Evolutionary conservation across 2,888 invertebrate species (phyloP).

Genomic region (Tuta absoluta): DNA sequence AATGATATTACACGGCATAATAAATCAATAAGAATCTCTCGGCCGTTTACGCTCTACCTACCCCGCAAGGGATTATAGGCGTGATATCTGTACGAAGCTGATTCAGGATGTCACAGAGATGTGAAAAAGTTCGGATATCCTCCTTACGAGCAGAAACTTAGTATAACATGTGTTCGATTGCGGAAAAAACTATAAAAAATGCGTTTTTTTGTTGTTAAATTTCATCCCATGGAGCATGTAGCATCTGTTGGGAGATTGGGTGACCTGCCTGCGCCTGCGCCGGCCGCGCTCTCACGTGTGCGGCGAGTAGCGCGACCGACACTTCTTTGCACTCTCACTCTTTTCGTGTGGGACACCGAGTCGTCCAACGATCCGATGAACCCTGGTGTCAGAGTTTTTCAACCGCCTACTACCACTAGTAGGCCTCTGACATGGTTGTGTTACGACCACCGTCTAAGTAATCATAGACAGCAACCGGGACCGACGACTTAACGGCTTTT

Average conservation of each 20-base stretch:
- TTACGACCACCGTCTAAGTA: too few relatives aligned
- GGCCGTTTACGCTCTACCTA: too few relatives aligned
- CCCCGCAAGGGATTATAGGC: background rate
- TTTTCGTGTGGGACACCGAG: too few relatives aligned
- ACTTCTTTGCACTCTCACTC: constrained; percentile 51
- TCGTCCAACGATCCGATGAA: too few relatives aligned
- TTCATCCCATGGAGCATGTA: constrained; percentile 59
- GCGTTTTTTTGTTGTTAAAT: constrained; percentile 46
- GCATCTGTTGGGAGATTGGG: constrained; percentile 74
- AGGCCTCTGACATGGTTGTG: too few relatives aligned
- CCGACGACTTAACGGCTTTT: too few relatives aligned
- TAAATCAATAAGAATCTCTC: too few relatives aligned
- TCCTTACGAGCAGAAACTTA: constrained; percentile 37
- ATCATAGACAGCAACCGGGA: too few relatives aligned
- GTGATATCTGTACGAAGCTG: too few relatives aligned
- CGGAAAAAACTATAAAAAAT: constrained; percentile 36
- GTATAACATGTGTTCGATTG: constrained; percentile 56
- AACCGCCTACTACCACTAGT: background rate
- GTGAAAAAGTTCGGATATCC: constrained; percentile 66
- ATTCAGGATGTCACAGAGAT: constrained; percentile 30
- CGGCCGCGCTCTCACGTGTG: constrained; percentile 52
- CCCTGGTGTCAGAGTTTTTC: too few relatives aligned
- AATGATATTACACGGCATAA: too few relatives aligned
- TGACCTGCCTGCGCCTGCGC: constrained; percentile 49
- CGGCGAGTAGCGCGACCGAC: constrained; percentile 36